Conservation (phyloP, 2,113 vertebrate genomes). For the Phaetusa simplex region DNA sequence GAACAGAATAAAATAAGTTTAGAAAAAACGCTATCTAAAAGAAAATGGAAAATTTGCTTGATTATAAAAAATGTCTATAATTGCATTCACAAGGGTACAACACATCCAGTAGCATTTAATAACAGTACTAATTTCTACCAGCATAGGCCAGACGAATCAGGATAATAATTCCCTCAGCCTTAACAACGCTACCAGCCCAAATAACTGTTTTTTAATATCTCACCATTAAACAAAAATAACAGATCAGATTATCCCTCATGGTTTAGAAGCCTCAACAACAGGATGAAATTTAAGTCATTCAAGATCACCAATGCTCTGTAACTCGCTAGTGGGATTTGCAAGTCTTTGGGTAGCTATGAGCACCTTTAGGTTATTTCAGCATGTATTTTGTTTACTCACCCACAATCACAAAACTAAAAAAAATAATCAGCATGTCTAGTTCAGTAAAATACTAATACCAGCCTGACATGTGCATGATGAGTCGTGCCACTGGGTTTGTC, state of each 20-base stretch:
- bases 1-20: not conserved
- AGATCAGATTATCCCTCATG: not conserved
- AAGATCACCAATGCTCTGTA: not conserved
- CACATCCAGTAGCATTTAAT: not conserved
- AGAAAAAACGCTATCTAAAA: not conserved
- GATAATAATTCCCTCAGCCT: not conserved
- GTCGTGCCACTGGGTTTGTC: not conserved
- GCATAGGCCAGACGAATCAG: not conserved
- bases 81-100: not conserved
- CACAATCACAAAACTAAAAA: not conserved
- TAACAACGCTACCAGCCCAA: not conserved
- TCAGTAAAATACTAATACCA: not conserved
- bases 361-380: not conserved
- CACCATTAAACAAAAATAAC: not conserved
- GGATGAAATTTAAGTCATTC: not conserved
- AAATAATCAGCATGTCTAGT: not conserved
- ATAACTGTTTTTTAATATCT: not conserved
- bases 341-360: not conserved
- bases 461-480: fast-evolving
- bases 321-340: not conserved
- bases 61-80: not conserved
- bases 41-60: not conserved
- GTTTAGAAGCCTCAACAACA: not conserved
- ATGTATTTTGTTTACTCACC: not conserved
- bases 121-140: not conserved